Conservation (phyloP, 1,140 invertebrate genomes). For the Phocides pigmalion region DNA sequence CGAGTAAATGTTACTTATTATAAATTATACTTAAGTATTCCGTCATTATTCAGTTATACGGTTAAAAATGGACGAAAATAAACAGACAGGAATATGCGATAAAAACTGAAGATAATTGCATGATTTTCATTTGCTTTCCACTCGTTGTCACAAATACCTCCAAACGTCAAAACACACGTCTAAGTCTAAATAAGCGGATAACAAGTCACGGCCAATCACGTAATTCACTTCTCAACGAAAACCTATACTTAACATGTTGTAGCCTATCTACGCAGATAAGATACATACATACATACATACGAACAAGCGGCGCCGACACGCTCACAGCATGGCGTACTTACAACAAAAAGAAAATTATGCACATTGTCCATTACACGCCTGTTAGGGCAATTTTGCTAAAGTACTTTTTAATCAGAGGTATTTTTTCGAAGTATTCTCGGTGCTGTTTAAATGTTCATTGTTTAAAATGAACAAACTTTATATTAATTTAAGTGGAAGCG, state of each 20-base stretch:
- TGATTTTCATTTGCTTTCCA: not conserved
- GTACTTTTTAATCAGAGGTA: not conserved
- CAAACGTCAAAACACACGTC: too few relatives aligned
- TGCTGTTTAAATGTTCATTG: too few relatives aligned
- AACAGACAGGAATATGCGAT: too few relatives aligned
- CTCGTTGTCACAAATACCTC: too few relatives aligned
- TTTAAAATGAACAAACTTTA: too few relatives aligned
- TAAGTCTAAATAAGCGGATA: not conserved
- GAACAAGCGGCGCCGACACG: conserved; percentile 36
- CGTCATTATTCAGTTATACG: too few relatives aligned
- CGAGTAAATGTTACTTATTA: too few relatives aligned
- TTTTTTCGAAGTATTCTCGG: too few relatives aligned
- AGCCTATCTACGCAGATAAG: conserved; percentile 19
- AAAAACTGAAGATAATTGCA: too few relatives aligned
- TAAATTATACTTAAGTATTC: too few relatives aligned
- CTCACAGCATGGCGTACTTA: conserved; percentile 32
- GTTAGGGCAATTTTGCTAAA: conserved; percentile 59
- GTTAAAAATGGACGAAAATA: too few relatives aligned
- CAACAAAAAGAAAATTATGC: conserved; percentile 58
- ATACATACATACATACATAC: conserved; percentile 10
- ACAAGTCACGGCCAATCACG: conserved; percentile 5
- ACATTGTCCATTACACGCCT: conserved; percentile 54
- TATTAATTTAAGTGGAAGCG: too few relatives aligned
- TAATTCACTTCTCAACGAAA: conserved; percentile 20
- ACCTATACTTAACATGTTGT: conserved; percentile 22